Base-by-base conservation (phyloP, 2,113 vertebrate species). In the Trochalopteron elliotii region DNA sequence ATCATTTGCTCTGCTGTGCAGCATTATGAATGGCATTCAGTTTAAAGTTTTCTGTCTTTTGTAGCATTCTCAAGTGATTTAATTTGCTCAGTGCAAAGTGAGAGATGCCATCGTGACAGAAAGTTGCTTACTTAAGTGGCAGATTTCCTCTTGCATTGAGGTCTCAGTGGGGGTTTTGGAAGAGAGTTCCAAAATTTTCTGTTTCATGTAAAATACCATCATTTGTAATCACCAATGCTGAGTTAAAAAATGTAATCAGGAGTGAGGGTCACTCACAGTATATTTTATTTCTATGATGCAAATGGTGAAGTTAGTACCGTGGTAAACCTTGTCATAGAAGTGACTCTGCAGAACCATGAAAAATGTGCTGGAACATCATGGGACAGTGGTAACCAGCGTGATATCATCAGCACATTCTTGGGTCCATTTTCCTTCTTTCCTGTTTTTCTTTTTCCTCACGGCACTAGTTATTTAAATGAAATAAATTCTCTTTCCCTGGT, bases 41-140 rank as follows among this genome's bases (percentile, higher is more conserved):
- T 94, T 97, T 95, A 95, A 97, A 96, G 76, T 94, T 96, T 97
- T 96, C 93, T 95, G 89, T 96, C 96, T 97, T 96, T 91, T 82
- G 82, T 91, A 87, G 72, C 80, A 65, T 94, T 96, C 94, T 91
- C 95, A 91, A 91, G 89, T 96, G 97, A 96, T 97, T 97, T 97
- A 95, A 96, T 97, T 97, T 97, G 80, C 70, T 96, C 50, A 16
- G 93, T 96, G 96, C 89, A 50, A 85, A 92, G 79, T 83, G 89
- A 95, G 90, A 96, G 87, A 83, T 97, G 68, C 61, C 94, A 80
- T 96, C 96, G 90, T 96, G 95, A 96, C 94, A 97, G 92, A 70
- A 97, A 93, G 82, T 93, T 94, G 92, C 67, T n/a, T 93, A 92
- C 60, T 93, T 96, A 93, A 83, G 70, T 96, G 83, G 77, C 87